A percentile compares a stretch with the other conserved stretches of the same genome.
Evolutionary conservation across 1,140 invertebrate genomes (phyloP).

Genomic region (Halotydeus destructor): DNA sequence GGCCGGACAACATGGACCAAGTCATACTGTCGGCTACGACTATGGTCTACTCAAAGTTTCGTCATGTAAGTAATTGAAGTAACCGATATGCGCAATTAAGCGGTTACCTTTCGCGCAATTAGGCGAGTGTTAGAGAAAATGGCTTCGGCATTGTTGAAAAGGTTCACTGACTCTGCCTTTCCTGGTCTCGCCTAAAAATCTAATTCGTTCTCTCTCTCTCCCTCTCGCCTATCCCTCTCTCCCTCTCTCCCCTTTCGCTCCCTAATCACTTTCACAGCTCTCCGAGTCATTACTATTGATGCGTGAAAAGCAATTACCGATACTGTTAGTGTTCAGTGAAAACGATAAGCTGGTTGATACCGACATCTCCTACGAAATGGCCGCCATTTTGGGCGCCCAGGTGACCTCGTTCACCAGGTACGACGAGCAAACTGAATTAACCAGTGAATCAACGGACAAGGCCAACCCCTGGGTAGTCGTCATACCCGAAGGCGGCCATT

Average conservation of each 20-base stretch:
- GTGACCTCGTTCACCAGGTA: slow-evolving; percentile 8
- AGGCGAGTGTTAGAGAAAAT: too few relatives aligned
- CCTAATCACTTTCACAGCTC: slow-evolving; percentile 5
- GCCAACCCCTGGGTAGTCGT: slow-evolving; percentile 5
- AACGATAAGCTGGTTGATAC: slow-evolving; percentile 14
- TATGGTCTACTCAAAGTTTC: slow-evolving; percentile 11
- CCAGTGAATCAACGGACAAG: background rate
- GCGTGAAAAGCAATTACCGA: slow-evolving; percentile 4
- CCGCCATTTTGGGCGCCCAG: slow-evolving; percentile 10
- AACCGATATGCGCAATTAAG: background rate
- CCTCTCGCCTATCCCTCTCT: background rate
- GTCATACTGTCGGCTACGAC: slow-evolving; percentile 16
- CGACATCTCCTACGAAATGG: slow-evolving; percentile 12
- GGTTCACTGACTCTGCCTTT: background rate
- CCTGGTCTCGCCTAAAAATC: background rate
- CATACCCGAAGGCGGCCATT: slow-evolving; percentile 10
- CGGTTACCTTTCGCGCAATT: background rate
- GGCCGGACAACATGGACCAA: slow-evolving; percentile 12
- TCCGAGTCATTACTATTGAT: slow-evolving; percentile 9
- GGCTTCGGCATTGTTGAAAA: too few relatives aligned
- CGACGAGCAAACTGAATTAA: slow-evolving; percentile 7
- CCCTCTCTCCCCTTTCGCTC: background rate
- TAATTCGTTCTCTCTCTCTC: background rate
- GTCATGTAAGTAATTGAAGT: slow-evolving; percentile 8
- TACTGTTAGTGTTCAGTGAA: slow-evolving; percentile 15